A percentile compares a stretch with the other conserved stretches of the same genome.
These are phyloP conservation scores for Tholera decimalis DNA, from an alignment of 2,888 invertebrate species.

Conservation along the genomic window DNA sequence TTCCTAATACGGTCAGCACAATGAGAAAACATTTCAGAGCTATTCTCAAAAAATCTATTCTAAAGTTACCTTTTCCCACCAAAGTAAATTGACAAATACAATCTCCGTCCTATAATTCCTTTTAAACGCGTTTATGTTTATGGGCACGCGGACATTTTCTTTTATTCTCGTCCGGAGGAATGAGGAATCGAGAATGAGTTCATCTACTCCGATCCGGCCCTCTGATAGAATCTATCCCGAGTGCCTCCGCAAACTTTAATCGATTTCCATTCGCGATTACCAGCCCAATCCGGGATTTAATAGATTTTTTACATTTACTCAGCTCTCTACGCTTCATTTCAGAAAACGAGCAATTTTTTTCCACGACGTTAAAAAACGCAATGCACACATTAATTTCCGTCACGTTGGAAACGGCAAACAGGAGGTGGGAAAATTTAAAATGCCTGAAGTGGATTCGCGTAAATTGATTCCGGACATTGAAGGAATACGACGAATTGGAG, in stretches of 20 bases:
- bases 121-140: conserved; percentile 51
- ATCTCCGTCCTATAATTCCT: conserved; percentile 50
- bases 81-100: conserved; percentile 57
- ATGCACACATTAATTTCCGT: conserved; percentile 89
- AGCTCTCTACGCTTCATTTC: conserved; percentile 67
- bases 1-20: conserved; percentile 26
- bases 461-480: conserved; percentile 88
- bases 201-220: conserved; percentile 74
- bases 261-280: conserved; percentile 78
- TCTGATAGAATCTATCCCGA: conserved; percentile 64
- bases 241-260: conserved; percentile 77
- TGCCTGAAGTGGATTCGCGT: conserved; percentile 80
- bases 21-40: conserved; percentile 2
- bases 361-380: conserved; percentile 74
- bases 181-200: conserved; percentile 75
- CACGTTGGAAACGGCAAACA: conserved; percentile 80
- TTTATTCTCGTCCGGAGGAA: conserved; percentile 72
- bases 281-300: conserved; percentile 76
- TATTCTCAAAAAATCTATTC: conserved; percentile 18
- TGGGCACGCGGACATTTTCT: conserved; percentile 65
- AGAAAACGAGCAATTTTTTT: conserved; percentile 72
- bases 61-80: conserved; percentile 36
- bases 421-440: conserved; percentile 82
- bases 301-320: conserved; percentile 79
- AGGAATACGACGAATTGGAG: conserved; percentile 80